Percentiles rank a stretch among this genome's conserved stretches.
Evolutionary conservation across 2,888 invertebrate species (phyloP).

Genomic region (Cataglyphis albicans): DNA sequence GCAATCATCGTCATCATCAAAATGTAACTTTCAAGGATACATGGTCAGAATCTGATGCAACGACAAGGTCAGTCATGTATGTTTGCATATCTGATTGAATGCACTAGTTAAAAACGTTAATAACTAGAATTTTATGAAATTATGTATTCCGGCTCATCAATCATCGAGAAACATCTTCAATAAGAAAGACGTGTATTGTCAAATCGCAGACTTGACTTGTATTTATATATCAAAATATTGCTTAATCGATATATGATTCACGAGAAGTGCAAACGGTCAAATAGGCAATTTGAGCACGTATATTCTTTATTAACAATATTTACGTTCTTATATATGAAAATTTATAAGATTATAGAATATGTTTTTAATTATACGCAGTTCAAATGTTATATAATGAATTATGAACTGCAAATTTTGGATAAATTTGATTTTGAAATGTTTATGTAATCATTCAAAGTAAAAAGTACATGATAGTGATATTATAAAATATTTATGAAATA

Average conservation of each 20-base stretch:
- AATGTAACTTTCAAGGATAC: conserved; percentile 27
- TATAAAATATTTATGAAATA: conserved; percentile 19
- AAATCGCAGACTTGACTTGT: neutral
- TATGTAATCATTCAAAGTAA: neutral
- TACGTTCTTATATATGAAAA: neutral
- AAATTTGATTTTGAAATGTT: neutral
- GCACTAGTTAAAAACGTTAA: conserved; percentile 20
- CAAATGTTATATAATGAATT: neutral
- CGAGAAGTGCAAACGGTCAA: neutral
- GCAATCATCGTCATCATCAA: conserved; percentile 39
- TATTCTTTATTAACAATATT: neutral
- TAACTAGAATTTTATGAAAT: neutral
- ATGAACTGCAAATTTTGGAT: neutral
- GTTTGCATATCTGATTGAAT: neutral
- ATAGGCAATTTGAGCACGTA: neutral
- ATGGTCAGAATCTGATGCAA: neutral
- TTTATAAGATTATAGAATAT: neutral
- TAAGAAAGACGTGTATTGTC: conserved; percentile 10
- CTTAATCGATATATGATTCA: neutral
- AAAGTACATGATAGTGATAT: neutral
- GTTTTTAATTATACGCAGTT: neutral
- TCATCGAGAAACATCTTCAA: conserved; percentile 54
- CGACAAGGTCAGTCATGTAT: neutral
- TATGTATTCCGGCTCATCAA: conserved; percentile 18
- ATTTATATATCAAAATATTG: neutral